Base-by-base conservation (phyloP, 2,113 vertebrate genomes). In the Ammodytes marinus region DNA sequence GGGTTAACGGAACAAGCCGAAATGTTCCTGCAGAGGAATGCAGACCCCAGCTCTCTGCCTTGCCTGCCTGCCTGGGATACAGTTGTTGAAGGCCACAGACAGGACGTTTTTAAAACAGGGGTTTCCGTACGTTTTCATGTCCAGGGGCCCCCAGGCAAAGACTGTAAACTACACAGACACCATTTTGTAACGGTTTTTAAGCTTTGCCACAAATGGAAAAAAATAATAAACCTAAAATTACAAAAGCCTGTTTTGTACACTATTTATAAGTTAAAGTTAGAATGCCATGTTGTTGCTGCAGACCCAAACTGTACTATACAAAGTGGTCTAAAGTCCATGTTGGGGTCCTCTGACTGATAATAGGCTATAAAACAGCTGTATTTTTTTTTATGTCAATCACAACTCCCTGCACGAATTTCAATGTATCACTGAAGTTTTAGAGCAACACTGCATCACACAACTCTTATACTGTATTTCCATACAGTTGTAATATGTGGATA, bases 21-120 rank as follows among this genome's bases (percentile, higher is more conserved):
- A 57, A 83, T 84, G 74, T 92, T 77, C 69, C 74, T 78, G 81
- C 84, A 75, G 0, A 89, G 92, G 91, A 94, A 94, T 93, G 88
- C 27, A 27, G 27, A 27, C 27, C 27, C 27, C 27, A 27, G 27
- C 74, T 35, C 80, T 69, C 13, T 69, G 47, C 69, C 52, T 83
- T 79, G 78, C 69, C 69, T 76, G 74, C 82, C 79, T 81, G 85
- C 69, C 78, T 57, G 75, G 79, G 81, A 63, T 68, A 39, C 79
- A 69, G 74, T 69, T 17, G 78, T 27, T 72, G 86, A 75, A 90
- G 94, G 86, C 87, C 92, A 80, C 40, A 79, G 81, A 80, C 40
- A 79, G 81, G 76, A 77, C 63, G 46, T 45, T 27, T 27, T 27
- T 75, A 42, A 71, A 84, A 80, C 77, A 68, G 64, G 86, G 72